Percentiles rank a stretch among this genome's conserved stretches.
These are phyloP conservation scores for Agriopis marginaria DNA, from an alignment of 2,888 invertebrate species.

Conservation along the genomic window DNA sequence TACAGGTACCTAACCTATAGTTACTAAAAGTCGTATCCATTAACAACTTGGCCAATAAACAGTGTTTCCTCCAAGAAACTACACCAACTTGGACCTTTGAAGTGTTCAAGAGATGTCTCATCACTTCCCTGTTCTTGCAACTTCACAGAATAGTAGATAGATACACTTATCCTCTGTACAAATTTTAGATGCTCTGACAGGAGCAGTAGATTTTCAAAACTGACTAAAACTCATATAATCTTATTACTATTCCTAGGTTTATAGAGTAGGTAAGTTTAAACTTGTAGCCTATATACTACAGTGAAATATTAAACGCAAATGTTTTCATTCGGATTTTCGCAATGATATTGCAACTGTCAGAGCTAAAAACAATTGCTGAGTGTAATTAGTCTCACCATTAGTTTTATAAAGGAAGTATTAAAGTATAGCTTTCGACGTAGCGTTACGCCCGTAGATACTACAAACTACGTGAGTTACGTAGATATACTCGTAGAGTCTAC, in stretches of 20 bases:
- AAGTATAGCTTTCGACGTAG: neutral
- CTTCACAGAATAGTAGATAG: neutral
- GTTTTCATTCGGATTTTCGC: no score
- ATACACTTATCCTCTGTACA: neutral
- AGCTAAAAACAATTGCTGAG: no score
- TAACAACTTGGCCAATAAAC: constrained; percentile 1
- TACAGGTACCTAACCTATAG: neutral
- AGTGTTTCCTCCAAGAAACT: neutral
- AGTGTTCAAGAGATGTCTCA: neutral
- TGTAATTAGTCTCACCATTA: no score
- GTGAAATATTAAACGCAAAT: no score
- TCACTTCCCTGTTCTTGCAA: neutral
- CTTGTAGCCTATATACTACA: no score
- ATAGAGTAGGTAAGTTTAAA: no score
- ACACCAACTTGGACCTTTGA: neutral
- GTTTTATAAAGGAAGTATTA: no score
- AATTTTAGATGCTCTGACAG: no score
- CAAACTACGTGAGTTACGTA: neutral
- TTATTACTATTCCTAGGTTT: no score
- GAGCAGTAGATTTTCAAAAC: no score
- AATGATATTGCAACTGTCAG: no score
- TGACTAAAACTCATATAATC: no score
- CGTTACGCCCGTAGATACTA: neutral
- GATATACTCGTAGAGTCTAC: neutral
- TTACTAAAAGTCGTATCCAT: neutral